Conservation (phyloP, 2,113 vertebrate genomes). For the Cololabis saira region DNA sequence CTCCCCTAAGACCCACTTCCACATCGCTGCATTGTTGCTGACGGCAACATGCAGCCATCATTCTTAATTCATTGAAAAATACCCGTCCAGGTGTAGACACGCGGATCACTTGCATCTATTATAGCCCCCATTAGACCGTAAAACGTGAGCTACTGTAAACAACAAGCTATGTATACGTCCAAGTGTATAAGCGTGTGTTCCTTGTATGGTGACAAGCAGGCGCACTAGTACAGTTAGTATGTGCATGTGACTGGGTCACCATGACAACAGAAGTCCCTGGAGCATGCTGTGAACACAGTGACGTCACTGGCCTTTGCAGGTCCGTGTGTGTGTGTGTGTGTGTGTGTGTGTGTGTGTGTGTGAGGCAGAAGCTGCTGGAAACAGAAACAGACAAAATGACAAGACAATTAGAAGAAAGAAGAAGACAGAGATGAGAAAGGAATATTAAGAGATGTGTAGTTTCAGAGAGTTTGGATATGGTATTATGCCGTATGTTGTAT, state of each 20-base stretch:
- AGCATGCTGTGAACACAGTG: slow-evolving; percentile 60
- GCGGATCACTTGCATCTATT: not conserved
- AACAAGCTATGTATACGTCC: not conserved
- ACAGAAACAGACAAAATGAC: not conserved
- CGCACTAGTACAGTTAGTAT: slow-evolving; percentile 49
- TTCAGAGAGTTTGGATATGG: slow-evolving; percentile 27
- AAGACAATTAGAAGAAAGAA: not conserved
- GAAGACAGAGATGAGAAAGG: slow-evolving; percentile 6
- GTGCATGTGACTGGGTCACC: slow-evolving; percentile 67
- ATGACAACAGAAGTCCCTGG: slow-evolving; percentile 75
- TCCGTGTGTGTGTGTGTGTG: slow-evolving; percentile 16
- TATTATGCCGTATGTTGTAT: slow-evolving; percentile 7
- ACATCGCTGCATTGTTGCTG: slow-evolving; percentile 21
- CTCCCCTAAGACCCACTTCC: slow-evolving; percentile 29
- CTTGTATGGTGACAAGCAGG: slow-evolving; percentile 32
- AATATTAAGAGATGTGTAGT: too few species aligned
- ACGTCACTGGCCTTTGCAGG: slow-evolving; percentile 45
- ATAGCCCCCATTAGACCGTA: not conserved
- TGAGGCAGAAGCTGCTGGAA: slow-evolving; percentile 2
- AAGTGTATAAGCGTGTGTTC: slow-evolving; percentile 2
- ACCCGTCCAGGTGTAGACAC: not conserved
- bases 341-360: not conserved
- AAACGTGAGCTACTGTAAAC: not conserved
- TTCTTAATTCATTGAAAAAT: slow-evolving; percentile 45
- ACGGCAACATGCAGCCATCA: slow-evolving; percentile 19